Percentiles rank a stretch among this genome's conserved stretches.
Conservation (phyloP, 2,113 vertebrate species). For the Megaptera novaeangliae region DNA sequence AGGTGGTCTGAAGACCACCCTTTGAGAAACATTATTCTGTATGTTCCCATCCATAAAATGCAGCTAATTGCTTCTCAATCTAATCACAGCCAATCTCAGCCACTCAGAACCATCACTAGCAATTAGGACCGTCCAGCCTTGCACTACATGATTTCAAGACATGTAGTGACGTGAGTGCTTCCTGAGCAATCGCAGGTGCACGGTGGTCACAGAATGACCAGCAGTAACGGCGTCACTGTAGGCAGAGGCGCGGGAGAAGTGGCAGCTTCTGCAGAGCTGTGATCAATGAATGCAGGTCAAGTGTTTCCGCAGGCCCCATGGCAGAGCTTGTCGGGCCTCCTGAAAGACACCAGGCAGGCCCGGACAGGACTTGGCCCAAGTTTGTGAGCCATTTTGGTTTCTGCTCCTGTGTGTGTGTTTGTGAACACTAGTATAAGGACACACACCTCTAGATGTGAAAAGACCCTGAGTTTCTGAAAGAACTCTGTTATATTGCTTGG, state of each 20-base stretch:
- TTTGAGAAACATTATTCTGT: constrained; percentile 38
- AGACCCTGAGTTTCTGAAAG: not conserved
- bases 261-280: constrained; percentile 36
- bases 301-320: fast-evolving
- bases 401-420: not conserved
- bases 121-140: constrained; percentile 70
- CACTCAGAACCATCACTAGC: constrained; percentile 74
- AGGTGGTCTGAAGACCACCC: not conserved
- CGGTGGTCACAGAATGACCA: constrained; percentile 56
- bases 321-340: not conserved
- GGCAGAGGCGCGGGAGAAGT: not conserved
- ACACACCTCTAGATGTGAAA: not conserved
- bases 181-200: constrained; percentile 73
- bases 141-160: constrained; percentile 68
- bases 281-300: constrained; percentile 50
- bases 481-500: not conserved
- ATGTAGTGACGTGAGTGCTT: constrained; percentile 66
- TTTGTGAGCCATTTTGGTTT: not conserved
- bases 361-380: fast-evolving
- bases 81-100: constrained; percentile 77
- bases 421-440: not conserved
- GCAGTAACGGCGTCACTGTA: constrained; percentile 18
- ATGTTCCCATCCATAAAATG: constrained; percentile 67
- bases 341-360: not conserved
- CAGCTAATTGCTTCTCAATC: constrained; percentile 77